These are phyloP conservation scores for Augiades crinisus DNA, from an alignment of 2,888 invertebrate genomes.

Conservation along the genomic window DNA sequence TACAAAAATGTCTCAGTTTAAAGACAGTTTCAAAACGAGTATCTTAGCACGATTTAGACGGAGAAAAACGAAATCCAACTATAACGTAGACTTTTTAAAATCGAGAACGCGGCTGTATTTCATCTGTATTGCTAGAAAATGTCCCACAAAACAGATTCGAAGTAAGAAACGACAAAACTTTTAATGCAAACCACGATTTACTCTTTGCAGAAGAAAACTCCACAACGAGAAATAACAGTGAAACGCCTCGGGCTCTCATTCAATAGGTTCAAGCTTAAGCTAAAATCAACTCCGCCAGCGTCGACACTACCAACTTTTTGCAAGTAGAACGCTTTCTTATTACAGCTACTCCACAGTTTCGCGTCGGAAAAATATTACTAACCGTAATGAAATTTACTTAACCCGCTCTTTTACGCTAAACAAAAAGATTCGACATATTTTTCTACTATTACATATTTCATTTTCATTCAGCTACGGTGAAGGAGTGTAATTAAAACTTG, in stretches of 20 bases:
- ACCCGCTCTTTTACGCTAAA: too few relatives aligned
- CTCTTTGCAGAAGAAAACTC: conserved; percentile 12
- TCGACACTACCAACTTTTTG: conserved; percentile 18
- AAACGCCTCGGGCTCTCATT: conserved; percentile 25
- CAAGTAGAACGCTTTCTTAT: conserved; percentile 9
- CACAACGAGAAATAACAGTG: conserved; percentile 20
- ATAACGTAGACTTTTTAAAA: too few relatives aligned
- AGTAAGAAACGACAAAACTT: conserved; percentile 5
- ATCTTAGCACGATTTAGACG: too few relatives aligned
- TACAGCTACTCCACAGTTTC: conserved; percentile 2
- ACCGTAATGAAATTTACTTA: not conserved
- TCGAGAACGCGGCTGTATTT: too few relatives aligned
- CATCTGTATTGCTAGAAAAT: not conserved
- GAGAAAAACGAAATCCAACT: too few relatives aligned
- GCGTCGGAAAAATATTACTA: conserved; percentile 26
- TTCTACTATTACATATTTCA: too few relatives aligned
- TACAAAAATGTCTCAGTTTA: too few relatives aligned
- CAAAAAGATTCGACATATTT: too few relatives aligned
- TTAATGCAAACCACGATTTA: conserved; percentile 24
- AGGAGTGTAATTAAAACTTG: too few relatives aligned
- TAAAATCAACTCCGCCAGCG: conserved; percentile 14
- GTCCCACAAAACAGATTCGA: not conserved
- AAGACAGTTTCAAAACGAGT: too few relatives aligned
- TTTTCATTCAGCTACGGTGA: too few relatives aligned
- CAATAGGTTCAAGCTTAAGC: conserved; percentile 20